Evolutionary conservation across 2,797 vertebrate genomes (phyloP), one percentile per base, ranked within the genome.

Genomic region (Myotis findleyi): DNA sequence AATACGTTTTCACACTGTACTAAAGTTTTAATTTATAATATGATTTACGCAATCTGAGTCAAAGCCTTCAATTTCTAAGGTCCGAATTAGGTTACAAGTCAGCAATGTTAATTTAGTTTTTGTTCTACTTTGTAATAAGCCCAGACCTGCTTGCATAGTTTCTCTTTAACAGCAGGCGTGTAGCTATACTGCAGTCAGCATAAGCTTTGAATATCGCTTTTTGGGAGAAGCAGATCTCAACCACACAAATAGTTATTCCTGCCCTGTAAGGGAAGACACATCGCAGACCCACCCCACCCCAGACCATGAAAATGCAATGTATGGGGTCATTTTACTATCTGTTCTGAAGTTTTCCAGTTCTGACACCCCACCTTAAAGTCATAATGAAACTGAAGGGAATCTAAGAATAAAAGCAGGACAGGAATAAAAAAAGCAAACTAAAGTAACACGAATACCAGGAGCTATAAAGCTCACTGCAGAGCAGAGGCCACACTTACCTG

Each of bases 401-500:
- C 76, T 76, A 87, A 97, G 64, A 36, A 79, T 79, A 94, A 89
- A 66, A 79, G 75, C 20, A 4, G 36, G 93, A 97, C 97, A 96
- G 96, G 96, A 81, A 30, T 93, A 95, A 92, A 94, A 6, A 81
- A 72, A 93, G 66, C 96, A 93, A 80, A 81, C 14, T 51, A 36
- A 94, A 95, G 84, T 11, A 38, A 41, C 57, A 13, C 0, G 44
- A 79, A 20, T 21, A 57, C 68, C 30, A 11, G 23, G 51, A 27
- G 80, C 25, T 36, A 16, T 3, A 81, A 71, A 82, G 59, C 95
- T 55, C 57, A 4, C 71, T 73, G 80, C 25, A 95, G 87, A 94
- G 91, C 81, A 91, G 86, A 94, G 89, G 95, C 96, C 95, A 97
- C 41, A 98, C 99, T 98, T 98, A 99, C 99, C 99, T 99, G 99